Evolutionary conservation across 2,797 vertebrate species (phyloP), one percentile per base, ranked within the genome.

Genomic region (Clarias platycephalus): DNA sequence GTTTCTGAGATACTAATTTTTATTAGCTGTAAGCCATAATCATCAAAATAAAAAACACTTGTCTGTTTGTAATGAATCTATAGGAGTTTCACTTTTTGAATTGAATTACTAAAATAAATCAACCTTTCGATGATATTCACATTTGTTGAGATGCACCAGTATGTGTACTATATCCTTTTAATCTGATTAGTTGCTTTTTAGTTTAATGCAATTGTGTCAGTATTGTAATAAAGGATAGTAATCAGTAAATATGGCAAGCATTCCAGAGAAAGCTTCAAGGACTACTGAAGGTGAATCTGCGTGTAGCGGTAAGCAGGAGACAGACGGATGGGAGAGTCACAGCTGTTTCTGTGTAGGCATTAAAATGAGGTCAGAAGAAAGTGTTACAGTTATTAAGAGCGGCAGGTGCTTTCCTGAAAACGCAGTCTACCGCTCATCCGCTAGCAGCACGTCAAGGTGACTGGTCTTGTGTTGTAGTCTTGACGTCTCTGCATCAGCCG

Each of bases 281-380:
- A 62, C 76, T 9, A 49, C 49, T 88, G 72, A 87, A 87, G 87
- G 86, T 84, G 78, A 88, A 74, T 63, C 74, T 0, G 74, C 26
- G 6, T 57, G 49, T 28, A 4, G 49, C 3, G 0, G 72, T 28
- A 53, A 70, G 74, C 74, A 31, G 75, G 55, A 78, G 72, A 83
- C 83, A 88, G 79, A 74, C 37, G 78, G 60, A 82, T 74, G 44
- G 78, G 2, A 53, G 55, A 15, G 68, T 53, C 64, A 37, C 49
- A 81, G 76, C 71, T 78, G 37, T 60, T 58, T 77, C 55, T 60
- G 55, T 24, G 31, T 24, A 24, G 12, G 16, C 18, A 16, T 22
- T 28, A 67, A 68, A 37, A 85, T 24, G 60, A 77, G 84, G 64
- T 82, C 80, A 85, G 71, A 24, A 70, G 55, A 70, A 77, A 34